phyloP scores from a whole-genome alignment of 1,140 invertebrate genomes.

The Tachypleus tridentatus region DNA sequence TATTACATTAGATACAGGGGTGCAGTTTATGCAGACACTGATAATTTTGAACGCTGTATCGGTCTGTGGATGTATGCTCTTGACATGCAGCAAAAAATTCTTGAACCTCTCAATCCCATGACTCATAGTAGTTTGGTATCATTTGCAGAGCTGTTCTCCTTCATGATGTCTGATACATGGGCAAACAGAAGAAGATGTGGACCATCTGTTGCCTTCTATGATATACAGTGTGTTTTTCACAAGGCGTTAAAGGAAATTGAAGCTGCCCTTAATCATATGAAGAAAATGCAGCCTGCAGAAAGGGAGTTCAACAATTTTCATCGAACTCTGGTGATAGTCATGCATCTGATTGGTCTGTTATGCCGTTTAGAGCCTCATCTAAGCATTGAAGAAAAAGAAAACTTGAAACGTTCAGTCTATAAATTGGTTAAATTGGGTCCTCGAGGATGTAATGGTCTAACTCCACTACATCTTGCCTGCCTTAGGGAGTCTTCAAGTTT shows the following conservation, averaged over 20 bases:
- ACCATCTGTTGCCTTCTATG: slow-evolving; percentile 60
- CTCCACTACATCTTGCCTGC: slow-evolving; percentile 72
- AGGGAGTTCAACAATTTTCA: slow-evolving; percentile 62
- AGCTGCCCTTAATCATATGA: slow-evolving; percentile 35
- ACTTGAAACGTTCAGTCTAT: slow-evolving; percentile 45
- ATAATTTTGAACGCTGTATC: slow-evolving; percentile 81
- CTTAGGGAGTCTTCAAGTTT: slow-evolving; percentile 41
- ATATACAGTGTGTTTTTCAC: slow-evolving; percentile 66
- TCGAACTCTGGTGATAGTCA: slow-evolving; percentile 62
- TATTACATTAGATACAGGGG: slow-evolving; percentile 90
- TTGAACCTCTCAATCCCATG: slow-evolving; percentile 86
- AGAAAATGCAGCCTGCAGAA: slow-evolving; percentile 38
- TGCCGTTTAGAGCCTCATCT: slow-evolving; percentile 39
- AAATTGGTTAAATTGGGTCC: slow-evolving; percentile 63
- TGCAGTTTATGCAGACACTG: slow-evolving; percentile 87
- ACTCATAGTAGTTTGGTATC: slow-evolving; percentile 84
- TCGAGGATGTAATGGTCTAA: slow-evolving; percentile 50
- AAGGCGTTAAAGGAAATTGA: slow-evolving; percentile 60
- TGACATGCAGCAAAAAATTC: slow-evolving; percentile 78
- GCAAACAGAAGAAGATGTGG: slow-evolving; percentile 48
- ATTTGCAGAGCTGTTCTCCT: slow-evolving; percentile 89
- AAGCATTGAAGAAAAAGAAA: slow-evolving; percentile 30
- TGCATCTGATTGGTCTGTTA: slow-evolving; percentile 52
- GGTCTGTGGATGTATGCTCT: slow-evolving; percentile 93
- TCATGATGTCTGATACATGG: slow-evolving; percentile 65